A percentile compares a stretch with the other conserved stretches of the same genome.
These are phyloP conservation scores for Cordilura impudica DNA, from an alignment of 2,888 invertebrate genomes.

Conservation along the genomic window DNA sequence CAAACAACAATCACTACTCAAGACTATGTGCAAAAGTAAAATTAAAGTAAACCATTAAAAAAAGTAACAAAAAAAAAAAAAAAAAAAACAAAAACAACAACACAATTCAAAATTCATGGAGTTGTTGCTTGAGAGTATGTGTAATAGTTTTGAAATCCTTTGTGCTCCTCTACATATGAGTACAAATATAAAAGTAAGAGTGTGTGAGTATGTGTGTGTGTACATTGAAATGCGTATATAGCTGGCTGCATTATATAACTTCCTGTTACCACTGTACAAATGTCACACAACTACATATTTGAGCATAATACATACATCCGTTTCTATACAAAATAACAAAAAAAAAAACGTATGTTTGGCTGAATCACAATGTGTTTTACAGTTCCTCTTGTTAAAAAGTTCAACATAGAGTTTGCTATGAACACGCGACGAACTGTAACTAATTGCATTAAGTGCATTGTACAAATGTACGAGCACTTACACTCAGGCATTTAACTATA, in stretches of 20 bases:
- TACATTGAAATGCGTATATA: not conserved
- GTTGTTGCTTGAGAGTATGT: conserved; percentile 37
- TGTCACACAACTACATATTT: not conserved
- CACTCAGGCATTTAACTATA: not conserved
- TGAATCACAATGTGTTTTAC: conserved; percentile 44
- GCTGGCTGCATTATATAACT: conserved; percentile 36
- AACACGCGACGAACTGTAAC: conserved; percentile 64
- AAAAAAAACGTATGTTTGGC: conserved; percentile 41
- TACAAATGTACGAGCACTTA: not conserved
- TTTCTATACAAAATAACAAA: conserved; percentile 21
- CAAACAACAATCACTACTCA: not conserved
- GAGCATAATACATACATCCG: not conserved
- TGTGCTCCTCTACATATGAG: too few species aligned
- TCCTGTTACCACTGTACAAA: conserved; percentile 24
- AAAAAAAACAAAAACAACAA: not conserved
- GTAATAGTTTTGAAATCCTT: not conserved
- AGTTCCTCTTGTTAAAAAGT: conserved; percentile 52
- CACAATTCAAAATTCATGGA: conserved; percentile 19
- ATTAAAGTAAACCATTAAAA: not conserved
- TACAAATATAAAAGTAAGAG: not conserved
- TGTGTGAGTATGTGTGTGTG: not conserved
- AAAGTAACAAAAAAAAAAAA: not conserved
- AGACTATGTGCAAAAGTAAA: not conserved
- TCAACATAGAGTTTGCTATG: conserved; percentile 55
- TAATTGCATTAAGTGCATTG: conserved; percentile 64